Conservation (phyloP, 2,888 invertebrate genomes). For the Drosophila quinaria region DNA sequence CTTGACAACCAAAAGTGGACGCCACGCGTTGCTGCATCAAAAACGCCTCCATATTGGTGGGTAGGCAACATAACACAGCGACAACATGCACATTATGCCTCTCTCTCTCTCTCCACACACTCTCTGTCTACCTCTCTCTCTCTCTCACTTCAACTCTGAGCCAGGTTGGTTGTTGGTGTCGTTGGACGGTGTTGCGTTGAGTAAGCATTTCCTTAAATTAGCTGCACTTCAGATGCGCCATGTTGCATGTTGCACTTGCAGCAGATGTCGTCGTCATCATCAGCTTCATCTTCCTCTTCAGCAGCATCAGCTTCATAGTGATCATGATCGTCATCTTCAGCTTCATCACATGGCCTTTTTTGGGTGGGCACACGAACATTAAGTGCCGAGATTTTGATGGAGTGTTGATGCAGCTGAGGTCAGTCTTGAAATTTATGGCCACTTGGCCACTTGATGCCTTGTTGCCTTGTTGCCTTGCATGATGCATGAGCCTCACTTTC, state of each 20-base stretch:
- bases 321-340: constrained; percentile 40
- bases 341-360: constrained; percentile 66
- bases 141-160: constrained; percentile 8
- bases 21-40: constrained; percentile 74
- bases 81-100: constrained; percentile 32
- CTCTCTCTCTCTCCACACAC: constrained; percentile 3
- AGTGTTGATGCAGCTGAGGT: constrained; percentile 72
- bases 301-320: constrained; percentile 35
- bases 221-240: constrained; percentile 73
- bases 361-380: constrained; percentile 70
- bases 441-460: constrained; percentile 8
- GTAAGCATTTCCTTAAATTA: constrained; percentile 80
- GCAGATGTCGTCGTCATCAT: constrained; percentile 11
- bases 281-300: constrained; percentile 20
- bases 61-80: constrained; percentile 43
- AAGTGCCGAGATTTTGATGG: constrained; percentile 75
- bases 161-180: constrained; percentile 17
- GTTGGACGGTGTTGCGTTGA: constrained; percentile 50
- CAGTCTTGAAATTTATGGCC: constrained; percentile 64
- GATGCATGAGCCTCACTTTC: constrained; percentile 63
- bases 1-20: constrained; percentile 81
- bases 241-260: constrained; percentile 38
- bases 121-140: neutral
- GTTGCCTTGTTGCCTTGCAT: constrained; percentile 31
- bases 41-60: constrained; percentile 80